These are phyloP conservation scores for Muscina levida DNA, from an alignment of 2,888 invertebrate species.

Conservation along the genomic window DNA sequence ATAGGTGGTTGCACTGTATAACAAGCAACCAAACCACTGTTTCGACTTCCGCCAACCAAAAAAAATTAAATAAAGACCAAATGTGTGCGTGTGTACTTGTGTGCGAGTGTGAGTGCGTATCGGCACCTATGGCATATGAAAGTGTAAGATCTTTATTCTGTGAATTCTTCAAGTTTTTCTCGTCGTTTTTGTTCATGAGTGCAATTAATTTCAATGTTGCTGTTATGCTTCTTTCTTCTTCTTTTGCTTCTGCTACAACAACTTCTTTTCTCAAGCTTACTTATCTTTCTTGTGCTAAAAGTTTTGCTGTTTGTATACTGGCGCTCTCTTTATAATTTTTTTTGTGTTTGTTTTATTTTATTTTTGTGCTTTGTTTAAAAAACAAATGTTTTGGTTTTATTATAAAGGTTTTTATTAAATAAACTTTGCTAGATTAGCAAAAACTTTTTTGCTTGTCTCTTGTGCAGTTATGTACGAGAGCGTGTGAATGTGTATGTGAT, in stretches of 20 bases:
- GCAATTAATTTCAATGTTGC: slow-evolving; percentile 63
- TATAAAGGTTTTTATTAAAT: slow-evolving; percentile 63
- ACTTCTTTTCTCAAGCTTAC: no score
- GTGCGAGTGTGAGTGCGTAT: no score
- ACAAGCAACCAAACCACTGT: no score
- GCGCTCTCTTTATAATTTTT: not conserved
- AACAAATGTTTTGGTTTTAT: slow-evolving; percentile 50
- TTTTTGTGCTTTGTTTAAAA: slow-evolving; percentile 29
- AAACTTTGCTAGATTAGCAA: slow-evolving; percentile 63
- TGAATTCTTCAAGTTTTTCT: not conserved
- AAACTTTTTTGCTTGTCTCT: slow-evolving; percentile 39
- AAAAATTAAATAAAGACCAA: no score
- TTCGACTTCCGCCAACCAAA: no score
- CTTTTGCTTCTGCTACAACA: not conserved
- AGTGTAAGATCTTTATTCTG: no score
- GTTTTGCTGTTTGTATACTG: slow-evolving; percentile 25
- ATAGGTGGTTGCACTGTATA: no score
- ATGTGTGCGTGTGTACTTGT: no score
- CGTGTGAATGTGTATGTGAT: slow-evolving; percentile 1
- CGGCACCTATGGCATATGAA: no score
- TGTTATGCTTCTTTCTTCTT: slow-evolving; percentile 44
- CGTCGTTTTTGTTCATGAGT: slow-evolving; percentile 45
- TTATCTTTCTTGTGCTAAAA: slow-evolving; percentile 49
- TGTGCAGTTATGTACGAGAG: not conserved
- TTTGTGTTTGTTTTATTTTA: slow-evolving; percentile 30